phyloP scores from a whole-genome alignment of 2,797 vertebrate genomes.

The Darevskia mixta region DNA sequence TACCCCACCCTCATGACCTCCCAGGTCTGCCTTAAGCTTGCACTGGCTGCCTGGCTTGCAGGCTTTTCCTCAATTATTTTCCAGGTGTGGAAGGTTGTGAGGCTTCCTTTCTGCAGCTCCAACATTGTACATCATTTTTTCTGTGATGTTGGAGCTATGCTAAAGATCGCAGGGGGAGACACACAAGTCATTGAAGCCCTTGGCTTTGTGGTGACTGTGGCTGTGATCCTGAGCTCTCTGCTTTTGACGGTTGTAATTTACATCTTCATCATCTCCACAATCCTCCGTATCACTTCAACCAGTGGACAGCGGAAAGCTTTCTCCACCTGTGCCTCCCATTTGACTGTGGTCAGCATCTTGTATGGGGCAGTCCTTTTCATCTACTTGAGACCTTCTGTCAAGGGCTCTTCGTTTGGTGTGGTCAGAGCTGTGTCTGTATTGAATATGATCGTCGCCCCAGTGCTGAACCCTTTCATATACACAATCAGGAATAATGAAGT shows the following conservation, averaged over 20 bases:
- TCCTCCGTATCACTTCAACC: neutral
- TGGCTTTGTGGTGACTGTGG: neutral
- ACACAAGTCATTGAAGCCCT: neutral
- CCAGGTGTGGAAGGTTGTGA: neutral
- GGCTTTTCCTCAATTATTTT: neutral
- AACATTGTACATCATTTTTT: neutral
- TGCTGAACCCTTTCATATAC: too few relatives aligned
- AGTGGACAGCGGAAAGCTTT: constrained; percentile 16
- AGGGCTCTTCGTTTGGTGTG: constrained; percentile 20
- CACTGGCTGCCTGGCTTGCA: neutral
- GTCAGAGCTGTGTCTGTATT: constrained; percentile 28
- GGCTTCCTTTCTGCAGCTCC: neutral
- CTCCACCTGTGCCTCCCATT: constrained; percentile 39
- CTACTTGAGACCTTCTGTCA: constrained; percentile 22
- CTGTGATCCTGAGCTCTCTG: constrained; percentile 4
- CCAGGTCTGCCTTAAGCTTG: neutral
- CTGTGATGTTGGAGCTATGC: neutral
- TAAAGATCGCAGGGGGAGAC: neutral
- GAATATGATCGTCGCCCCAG: constrained; percentile 21
- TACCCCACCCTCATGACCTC: neutral
- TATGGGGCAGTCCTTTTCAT: constrained; percentile 38
- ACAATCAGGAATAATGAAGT: constrained; percentile 37
- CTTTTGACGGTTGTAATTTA: neutral
- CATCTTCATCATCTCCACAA: constrained; percentile 11
- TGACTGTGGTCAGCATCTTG: constrained; percentile 21